These are phyloP conservation scores for Rhipidura dahli DNA, from an alignment of 2,113 vertebrate species.

Conservation along the genomic window DNA sequence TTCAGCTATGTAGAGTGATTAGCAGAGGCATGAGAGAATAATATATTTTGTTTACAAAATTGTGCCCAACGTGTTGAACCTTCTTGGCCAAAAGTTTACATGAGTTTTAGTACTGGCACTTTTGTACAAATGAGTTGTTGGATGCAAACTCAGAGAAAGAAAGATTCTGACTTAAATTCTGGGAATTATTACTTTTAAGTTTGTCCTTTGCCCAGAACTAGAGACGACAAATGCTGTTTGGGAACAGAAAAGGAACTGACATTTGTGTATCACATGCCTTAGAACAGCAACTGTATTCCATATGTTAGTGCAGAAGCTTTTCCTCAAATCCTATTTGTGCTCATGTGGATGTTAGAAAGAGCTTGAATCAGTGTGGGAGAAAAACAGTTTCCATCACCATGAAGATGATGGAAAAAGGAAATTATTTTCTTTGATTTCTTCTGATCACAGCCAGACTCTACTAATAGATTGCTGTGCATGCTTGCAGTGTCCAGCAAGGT, in stretches of 20 bases:
- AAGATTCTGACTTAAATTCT: not conserved
- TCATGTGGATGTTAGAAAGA: not conserved
- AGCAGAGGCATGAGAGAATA: not conserved
- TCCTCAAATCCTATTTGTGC: not conserved
- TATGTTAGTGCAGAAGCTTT: not conserved
- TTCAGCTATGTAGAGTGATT: not conserved
- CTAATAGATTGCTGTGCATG: fast-evolving
- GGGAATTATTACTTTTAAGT: not conserved
- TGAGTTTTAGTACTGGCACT: not conserved
- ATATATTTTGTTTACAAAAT: not conserved
- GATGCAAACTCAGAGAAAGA: not conserved
- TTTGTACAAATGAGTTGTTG: not conserved
- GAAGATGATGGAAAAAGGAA: not conserved
- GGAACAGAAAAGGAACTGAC: not conserved
- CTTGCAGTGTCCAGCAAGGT: not conserved
- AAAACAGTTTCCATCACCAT: not conserved
- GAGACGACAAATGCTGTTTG: not conserved
- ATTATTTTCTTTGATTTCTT: not conserved
- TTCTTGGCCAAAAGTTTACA: not conserved
- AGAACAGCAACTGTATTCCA: not conserved
- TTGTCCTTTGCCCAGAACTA: not conserved
- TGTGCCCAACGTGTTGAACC: not conserved
- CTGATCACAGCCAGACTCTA: not conserved
- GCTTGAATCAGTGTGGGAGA: not conserved
- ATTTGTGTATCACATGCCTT: not conserved